phyloP scores from a whole-genome alignment of 2,113 vertebrate genomes.

The Epinephelus moara region DNA sequence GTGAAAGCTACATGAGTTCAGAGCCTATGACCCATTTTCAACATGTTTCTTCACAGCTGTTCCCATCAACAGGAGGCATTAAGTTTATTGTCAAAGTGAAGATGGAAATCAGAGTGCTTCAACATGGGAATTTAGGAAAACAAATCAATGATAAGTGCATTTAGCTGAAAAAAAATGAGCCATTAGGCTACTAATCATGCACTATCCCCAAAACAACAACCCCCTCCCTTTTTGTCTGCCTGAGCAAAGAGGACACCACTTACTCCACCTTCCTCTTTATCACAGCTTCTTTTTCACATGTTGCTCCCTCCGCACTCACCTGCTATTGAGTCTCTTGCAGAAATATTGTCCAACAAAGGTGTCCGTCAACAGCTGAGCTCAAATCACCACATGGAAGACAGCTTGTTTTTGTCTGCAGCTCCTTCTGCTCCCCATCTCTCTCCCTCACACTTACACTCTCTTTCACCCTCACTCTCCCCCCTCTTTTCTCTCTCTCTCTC shows the following conservation, averaged over 20 bases:
- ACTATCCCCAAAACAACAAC: slow-evolving; percentile 27
- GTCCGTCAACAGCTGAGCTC: slow-evolving; percentile 34
- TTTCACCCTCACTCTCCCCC: slow-evolving; percentile 13
- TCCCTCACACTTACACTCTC: slow-evolving; percentile 32
- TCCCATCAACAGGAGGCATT: background rate
- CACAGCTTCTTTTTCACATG: background rate
- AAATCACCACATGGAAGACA: slow-evolving; percentile 30
- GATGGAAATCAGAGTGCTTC: background rate
- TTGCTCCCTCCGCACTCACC: slow-evolving; percentile 55
- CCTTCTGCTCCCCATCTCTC: slow-evolving; percentile 59
- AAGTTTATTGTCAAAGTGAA: background rate
- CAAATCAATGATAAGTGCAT: slow-evolving; percentile 26
- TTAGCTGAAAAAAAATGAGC: background rate
- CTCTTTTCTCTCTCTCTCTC: slow-evolving; percentile 25
- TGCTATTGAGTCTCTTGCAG: slow-evolving; percentile 17
- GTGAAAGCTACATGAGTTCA: background rate
- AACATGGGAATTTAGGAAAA: background rate
- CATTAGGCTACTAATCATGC: background rate
- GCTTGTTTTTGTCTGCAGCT: slow-evolving; percentile 50
- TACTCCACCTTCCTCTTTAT: slow-evolving; percentile 16
- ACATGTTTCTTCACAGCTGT: background rate
- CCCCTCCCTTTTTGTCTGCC: slow-evolving; percentile 26
- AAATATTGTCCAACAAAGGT: slow-evolving; percentile 13
- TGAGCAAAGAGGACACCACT: slow-evolving; percentile 18
- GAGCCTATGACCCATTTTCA: background rate